Percentiles rank a stretch among this genome's conserved stretches.
phyloP scores from a whole-genome alignment of 1,140 invertebrate genomes.

The Panulirus ornatus region DNA sequence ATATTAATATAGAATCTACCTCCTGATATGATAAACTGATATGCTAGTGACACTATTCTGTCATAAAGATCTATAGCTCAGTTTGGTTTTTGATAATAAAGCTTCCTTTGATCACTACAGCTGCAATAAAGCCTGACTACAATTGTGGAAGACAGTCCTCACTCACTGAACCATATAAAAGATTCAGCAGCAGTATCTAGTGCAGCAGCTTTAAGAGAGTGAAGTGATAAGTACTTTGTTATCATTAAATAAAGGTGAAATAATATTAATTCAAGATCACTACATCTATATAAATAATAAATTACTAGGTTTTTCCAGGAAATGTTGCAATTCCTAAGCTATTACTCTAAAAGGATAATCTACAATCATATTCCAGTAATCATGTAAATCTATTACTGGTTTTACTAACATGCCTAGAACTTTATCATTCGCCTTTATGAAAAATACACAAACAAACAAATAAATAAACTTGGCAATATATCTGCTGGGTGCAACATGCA shows the following conservation, averaged over 20 bases:
- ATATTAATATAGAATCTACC: too few species aligned
- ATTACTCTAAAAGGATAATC: conserved; percentile 32
- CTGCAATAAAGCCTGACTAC: conserved; percentile 46
- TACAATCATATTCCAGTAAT: conserved; percentile 40
- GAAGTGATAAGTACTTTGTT: background rate
- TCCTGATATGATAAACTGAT: conserved; percentile 10
- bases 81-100: background rate
- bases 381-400: conserved; percentile 48
- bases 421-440: conserved; percentile 55
- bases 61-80: background rate
- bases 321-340: conserved; percentile 60
- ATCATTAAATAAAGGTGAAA: conserved; percentile 3
- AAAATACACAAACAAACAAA: conserved; percentile 34
- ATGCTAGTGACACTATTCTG: conserved; percentile 37
- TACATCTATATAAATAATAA: conserved; percentile 21
- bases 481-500: conserved; percentile 57
- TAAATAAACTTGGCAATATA: conserved; percentile 19
- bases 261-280: conserved; percentile 10
- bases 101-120: conserved; percentile 23
- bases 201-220: conserved; percentile 47
- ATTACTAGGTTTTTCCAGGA: conserved; percentile 18
- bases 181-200: conserved; percentile 17
- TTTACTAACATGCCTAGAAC: conserved; percentile 66
- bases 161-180: conserved; percentile 36
- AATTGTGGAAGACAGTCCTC: conserved; percentile 51